A percentile compares a stretch with the other conserved stretches of the same genome.
Evolutionary conservation across 2,113 vertebrate species (phyloP).

Genomic region (Neomonachus schauinslandi): DNA sequence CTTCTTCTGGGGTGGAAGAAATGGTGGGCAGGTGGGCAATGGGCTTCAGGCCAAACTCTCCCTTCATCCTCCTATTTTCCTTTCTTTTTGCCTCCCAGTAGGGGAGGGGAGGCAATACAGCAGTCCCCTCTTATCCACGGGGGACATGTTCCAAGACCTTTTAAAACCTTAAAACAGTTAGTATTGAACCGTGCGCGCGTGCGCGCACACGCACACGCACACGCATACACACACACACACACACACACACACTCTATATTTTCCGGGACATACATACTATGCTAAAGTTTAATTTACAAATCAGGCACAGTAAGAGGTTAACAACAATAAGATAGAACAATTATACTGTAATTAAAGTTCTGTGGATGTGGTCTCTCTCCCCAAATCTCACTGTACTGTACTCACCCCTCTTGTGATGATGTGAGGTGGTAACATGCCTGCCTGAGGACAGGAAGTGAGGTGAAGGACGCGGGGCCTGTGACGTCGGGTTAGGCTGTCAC

Average conservation of each 20-base stretch:
- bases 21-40: background rate
- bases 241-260: background rate
- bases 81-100: background rate
- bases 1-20: background rate
- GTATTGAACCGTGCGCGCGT: background rate
- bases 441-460: background rate
- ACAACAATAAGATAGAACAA: background rate
- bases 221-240: background rate
- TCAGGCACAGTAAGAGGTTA: background rate
- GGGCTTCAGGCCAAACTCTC: background rate
- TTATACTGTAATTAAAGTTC: background rate
- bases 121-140: background rate
- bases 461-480: background rate
- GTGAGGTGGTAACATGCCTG: background rate
- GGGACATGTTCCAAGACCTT: background rate
- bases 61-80: background rate
- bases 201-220: background rate
- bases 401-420: background rate
- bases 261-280: background rate
- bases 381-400: background rate
- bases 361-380: background rate
- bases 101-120: background rate
- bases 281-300: background rate
- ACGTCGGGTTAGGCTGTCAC: background rate
- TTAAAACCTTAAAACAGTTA: background rate